phyloP scores from a whole-genome alignment of 2,797 vertebrate species.

The Melanogrammus aeglefinus region DNA sequence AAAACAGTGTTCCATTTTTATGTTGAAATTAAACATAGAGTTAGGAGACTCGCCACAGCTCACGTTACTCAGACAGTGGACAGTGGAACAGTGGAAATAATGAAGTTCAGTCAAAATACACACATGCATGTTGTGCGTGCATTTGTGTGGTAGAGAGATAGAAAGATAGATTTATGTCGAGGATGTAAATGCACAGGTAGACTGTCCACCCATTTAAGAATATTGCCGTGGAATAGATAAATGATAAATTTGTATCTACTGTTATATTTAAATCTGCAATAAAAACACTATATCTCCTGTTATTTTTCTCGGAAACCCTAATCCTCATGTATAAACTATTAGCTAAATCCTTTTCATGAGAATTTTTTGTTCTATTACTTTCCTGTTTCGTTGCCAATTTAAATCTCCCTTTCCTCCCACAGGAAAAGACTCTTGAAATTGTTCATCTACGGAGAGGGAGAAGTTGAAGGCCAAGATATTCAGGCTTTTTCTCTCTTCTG shows the following conservation, averaged over 20 bases:
- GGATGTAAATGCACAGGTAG: background rate
- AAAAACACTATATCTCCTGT: background rate
- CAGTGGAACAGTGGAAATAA: too few species aligned
- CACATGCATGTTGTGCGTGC: too few species aligned
- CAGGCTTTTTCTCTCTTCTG: conserved; percentile 71
- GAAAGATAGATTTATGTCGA: too few species aligned
- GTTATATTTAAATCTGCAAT: background rate
- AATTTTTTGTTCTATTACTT: conserved; percentile 63
- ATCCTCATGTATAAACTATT: conserved; percentile 23
- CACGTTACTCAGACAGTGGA: background rate
- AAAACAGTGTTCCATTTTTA: conserved; percentile 7
- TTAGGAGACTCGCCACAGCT: background rate
- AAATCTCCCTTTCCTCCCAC: conserved; percentile 60
- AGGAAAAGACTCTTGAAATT: conserved; percentile 78
- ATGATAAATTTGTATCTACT: background rate
- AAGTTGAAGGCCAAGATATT: conserved; percentile 79
- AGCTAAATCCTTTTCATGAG: conserved; percentile 58
- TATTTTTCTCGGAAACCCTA: conserved; percentile 3
- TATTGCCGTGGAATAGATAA: background rate
- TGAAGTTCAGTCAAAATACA: too few species aligned
- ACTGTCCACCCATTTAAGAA: background rate
- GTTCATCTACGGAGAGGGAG: conserved; percentile 79
- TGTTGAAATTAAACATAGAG: background rate
- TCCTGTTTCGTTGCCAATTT: conserved; percentile 62
- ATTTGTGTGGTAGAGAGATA: too few species aligned